Base-by-base conservation (phyloP, 2,797 vertebrate genomes). In the Champsocephalus gunnari region DNA sequence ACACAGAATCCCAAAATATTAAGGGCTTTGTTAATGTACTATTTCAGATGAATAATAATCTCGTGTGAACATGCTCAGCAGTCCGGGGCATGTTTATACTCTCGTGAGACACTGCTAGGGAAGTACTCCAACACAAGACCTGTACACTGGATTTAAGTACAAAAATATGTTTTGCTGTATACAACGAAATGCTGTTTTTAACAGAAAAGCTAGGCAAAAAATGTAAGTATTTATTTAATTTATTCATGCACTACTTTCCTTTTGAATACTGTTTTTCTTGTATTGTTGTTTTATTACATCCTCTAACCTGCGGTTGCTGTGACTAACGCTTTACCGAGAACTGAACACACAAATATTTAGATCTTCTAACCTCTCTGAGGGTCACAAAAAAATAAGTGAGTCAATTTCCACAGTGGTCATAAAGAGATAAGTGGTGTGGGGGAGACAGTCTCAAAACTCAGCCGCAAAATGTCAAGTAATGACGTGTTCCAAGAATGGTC, bases 341-440 rank as follows among this genome's bases (percentile, higher is more conserved):
- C 9, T 0, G 59, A 55, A 80, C 83, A 85, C 78, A 80, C 81
- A 85, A 92, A 92, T 88, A 90, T 92, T 90, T 89, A 82, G 49
- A 81, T 13, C 2, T 41, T 73, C 41, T 2, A 50, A 75, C 68
- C 56, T 69, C 49, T 49, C 48, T 12, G 34, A 50, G 66, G 65
- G 38, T 66, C 48, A 34, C 55, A 48, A 66, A 70, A 28, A 50
- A 69, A 66, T 44, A 64, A 78, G 74, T 85, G 65, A 88, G 53
- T 88, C 81, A 85, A 70, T 77, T 87, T 73, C 58, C 28, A 41
- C 21, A 79, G 71, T 56, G 83, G 85, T 79, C 75, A 67, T 53
- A 68, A 38, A 65, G 24, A 81, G 71, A 74, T 81, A 65, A 78
- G 76, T 53, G 64, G 21, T 65, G 75, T 2, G 75, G 65, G 79